Conservation (phyloP, 2,797 vertebrate genomes). For the Serranus cabrilla region DNA sequence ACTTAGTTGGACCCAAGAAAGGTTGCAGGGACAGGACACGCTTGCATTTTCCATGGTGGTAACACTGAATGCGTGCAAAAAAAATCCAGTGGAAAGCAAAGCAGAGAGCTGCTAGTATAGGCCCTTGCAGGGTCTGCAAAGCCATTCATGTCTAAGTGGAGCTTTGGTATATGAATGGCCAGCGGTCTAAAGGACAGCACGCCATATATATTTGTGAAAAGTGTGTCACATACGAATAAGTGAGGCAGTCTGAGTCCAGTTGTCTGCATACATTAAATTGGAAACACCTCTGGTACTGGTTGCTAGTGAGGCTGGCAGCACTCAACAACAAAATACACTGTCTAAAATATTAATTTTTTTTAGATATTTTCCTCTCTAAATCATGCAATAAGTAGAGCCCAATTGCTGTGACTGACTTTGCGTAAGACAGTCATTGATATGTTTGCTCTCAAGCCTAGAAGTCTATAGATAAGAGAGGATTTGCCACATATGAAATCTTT, state of each 20-base stretch:
- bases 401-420: constrained; percentile 39
- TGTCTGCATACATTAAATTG: constrained; percentile 18
- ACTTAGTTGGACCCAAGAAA: neutral
- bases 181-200: constrained; percentile 21
- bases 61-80: neutral
- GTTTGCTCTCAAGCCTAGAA: constrained; percentile 26
- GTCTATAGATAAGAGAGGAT: constrained; percentile 48
- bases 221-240: constrained; percentile 27
- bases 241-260: neutral
- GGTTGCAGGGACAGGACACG: neutral
- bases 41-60: constrained; percentile 6
- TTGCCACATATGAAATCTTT: constrained; percentile 48
- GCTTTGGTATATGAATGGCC: constrained; percentile 24
- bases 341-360: constrained; percentile 31
- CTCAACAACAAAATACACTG: constrained; percentile 9
- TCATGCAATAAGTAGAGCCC: constrained; percentile 42
- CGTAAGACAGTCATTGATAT: constrained; percentile 52
- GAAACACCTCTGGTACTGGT: neutral
- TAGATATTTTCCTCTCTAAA: constrained; percentile 34
- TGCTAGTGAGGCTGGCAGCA: neutral
- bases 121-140: constrained; percentile 11
- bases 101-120: neutral
- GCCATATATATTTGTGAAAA: constrained; percentile 25
- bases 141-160: constrained; percentile 25
- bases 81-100: constrained; percentile 9